These are phyloP conservation scores for Chionomys nivalis DNA, from an alignment of 2,113 vertebrate genomes.

Conservation along the genomic window DNA sequence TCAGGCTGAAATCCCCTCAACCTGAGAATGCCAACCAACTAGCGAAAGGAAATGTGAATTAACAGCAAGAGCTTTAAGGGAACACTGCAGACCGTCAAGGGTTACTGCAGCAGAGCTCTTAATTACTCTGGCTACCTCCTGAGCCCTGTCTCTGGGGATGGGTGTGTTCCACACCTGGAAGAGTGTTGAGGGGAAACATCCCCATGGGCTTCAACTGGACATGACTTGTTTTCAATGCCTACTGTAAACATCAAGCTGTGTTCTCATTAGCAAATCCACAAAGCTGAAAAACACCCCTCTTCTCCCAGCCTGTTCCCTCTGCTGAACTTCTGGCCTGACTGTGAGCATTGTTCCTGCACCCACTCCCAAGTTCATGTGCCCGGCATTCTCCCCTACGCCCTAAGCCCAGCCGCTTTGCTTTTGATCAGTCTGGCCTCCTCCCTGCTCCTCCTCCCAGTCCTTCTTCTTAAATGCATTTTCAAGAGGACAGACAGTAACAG, in stretches of 20 bases:
- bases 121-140: slow-evolving; percentile 43
- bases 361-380: neutral
- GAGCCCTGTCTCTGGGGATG: slow-evolving; percentile 55
- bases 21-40: neutral
- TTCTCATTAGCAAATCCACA: slow-evolving; percentile 72
- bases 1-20: neutral
- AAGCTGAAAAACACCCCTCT: slow-evolving; percentile 58
- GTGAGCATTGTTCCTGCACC: slow-evolving; percentile 59
- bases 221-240: slow-evolving; percentile 69
- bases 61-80: neutral
- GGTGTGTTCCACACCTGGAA: neutral
- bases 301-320: slow-evolving; percentile 52
- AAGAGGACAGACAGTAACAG: slow-evolving; percentile 55
- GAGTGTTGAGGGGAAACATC: slow-evolving; percentile 45
- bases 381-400: neutral
- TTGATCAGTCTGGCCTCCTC: slow-evolving; percentile 11
- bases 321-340: slow-evolving; percentile 61
- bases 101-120: slow-evolving; percentile 42
- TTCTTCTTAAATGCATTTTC: slow-evolving; percentile 55
- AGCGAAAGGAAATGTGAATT: neutral
- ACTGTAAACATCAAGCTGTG: slow-evolving; percentile 69
- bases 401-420: slow-evolving; percentile 24
- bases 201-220: slow-evolving; percentile 68
- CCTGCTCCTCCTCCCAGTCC: slow-evolving; percentile 31
- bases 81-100: neutral